A percentile compares a stretch with the other conserved stretches of the same genome.
phyloP scores from a whole-genome alignment of 2,797 vertebrate species.

The Neostethus bicornis region DNA sequence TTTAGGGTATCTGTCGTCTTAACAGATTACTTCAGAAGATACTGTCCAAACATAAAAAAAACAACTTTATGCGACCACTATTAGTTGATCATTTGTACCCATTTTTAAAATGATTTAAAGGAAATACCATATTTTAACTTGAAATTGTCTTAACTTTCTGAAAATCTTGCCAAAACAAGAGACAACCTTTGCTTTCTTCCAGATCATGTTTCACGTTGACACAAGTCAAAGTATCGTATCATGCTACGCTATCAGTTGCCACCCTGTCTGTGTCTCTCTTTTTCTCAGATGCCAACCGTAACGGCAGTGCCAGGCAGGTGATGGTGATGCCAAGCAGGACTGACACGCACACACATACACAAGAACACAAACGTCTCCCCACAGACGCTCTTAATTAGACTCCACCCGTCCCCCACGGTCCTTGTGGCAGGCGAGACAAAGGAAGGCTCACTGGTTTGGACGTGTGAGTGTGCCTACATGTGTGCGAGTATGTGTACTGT shows the following conservation, averaged over 20 bases:
- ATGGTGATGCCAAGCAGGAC: conserved; percentile 82
- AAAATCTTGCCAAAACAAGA: background rate
- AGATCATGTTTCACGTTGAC: conserved; percentile 13
- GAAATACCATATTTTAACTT: background rate
- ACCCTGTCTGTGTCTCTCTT: conserved; percentile 24
- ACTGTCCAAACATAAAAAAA: background rate
- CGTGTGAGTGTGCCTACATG: conserved; percentile 49
- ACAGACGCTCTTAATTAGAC: conserved; percentile 86
- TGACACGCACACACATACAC: conserved; percentile 68
- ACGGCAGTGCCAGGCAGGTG: conserved; percentile 81
- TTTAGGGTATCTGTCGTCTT: no score
- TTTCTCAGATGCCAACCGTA: conserved; percentile 69
- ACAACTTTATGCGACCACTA: background rate
- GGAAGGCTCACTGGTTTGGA: conserved; percentile 85
- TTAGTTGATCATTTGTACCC: background rate
- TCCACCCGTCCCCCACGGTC: conserved; percentile 82
- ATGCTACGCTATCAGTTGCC: conserved; percentile 16
- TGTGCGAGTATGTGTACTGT: conserved; percentile 46
- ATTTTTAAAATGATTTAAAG: background rate
- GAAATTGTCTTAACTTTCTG: background rate
- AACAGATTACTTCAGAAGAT: background rate
- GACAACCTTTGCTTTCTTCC: background rate
- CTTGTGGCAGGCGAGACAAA: conserved; percentile 87
- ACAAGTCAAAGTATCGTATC: conserved; percentile 32
- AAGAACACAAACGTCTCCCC: conserved; percentile 72